phyloP scores from a whole-genome alignment of 2,113 vertebrate genomes.

The Rutilus rutilus region DNA sequence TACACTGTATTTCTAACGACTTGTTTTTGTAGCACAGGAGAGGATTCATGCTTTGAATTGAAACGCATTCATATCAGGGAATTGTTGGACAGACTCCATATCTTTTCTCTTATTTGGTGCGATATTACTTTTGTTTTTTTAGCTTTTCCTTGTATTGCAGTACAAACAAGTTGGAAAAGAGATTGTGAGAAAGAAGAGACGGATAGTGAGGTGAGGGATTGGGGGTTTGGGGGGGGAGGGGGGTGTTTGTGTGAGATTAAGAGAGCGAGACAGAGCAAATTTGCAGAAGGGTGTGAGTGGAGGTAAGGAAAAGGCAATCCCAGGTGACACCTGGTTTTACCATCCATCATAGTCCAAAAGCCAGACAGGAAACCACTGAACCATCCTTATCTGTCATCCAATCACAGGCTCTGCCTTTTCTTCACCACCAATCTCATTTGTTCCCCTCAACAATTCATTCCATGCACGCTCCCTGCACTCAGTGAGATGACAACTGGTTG shows the following conservation, averaged over 20 bases:
- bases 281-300: slow-evolving; percentile 22
- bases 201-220: neutral
- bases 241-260: slow-evolving; percentile 31
- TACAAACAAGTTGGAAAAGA: neutral
- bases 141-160: neutral
- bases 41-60: slow-evolving; percentile 9
- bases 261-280: slow-evolving; percentile 43
- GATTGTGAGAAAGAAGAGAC: neutral
- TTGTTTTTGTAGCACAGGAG: neutral
- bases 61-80: neutral
- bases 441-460: slow-evolving; percentile 63
- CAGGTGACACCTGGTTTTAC: slow-evolving; percentile 47
- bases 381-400: slow-evolving; percentile 67
- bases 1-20: neutral
- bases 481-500: slow-evolving; percentile 65
- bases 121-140: neutral
- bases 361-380: slow-evolving; percentile 48
- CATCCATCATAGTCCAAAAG: slow-evolving; percentile 51
- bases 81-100: neutral
- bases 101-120: neutral
- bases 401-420: slow-evolving; percentile 59
- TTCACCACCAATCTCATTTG: slow-evolving; percentile 64
- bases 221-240: neutral
- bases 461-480: slow-evolving; percentile 56
- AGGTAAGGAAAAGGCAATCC: slow-evolving; percentile 51